phyloP scores from a whole-genome alignment of 1,140 invertebrate genomes.

The Zophobas atratus region DNA sequence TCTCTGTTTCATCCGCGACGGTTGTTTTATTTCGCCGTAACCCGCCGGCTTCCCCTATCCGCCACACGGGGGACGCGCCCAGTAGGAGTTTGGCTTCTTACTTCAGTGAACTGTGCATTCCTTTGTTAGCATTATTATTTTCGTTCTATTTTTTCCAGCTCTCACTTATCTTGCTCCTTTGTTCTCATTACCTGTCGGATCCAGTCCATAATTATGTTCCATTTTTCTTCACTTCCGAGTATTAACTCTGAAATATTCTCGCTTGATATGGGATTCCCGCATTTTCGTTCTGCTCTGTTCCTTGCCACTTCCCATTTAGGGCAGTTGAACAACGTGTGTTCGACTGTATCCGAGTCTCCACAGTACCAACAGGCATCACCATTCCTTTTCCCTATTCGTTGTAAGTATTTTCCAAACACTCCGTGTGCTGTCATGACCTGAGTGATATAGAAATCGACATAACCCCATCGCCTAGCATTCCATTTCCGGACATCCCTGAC shows the following conservation, averaged over 20 bases:
- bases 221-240: neutral
- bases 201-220: neutral
- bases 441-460: constrained; percentile 22
- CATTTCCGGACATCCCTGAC: constrained; percentile 32
- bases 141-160: too few species aligned
- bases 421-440: constrained; percentile 51
- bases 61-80: too few species aligned
- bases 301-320: neutral
- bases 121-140: too few species aligned
- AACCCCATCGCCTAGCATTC: constrained; percentile 2
- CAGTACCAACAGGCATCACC: constrained; percentile 21
- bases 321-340: constrained; percentile 20
- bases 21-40: too few species aligned
- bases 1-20: too few species aligned
- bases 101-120: too few species aligned
- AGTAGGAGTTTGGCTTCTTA: too few species aligned
- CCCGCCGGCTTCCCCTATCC: too few species aligned
- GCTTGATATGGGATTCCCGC: constrained; percentile 5
- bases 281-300: neutral
- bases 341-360: neutral
- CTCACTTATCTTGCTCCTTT: too few species aligned
- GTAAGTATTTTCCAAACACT: constrained; percentile 41
- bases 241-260: neutral
- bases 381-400: constrained; percentile 38
- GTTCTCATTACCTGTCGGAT: too few species aligned